phyloP scores from a whole-genome alignment of 2,888 invertebrate genomes.

The Oxytorus armatus region DNA sequence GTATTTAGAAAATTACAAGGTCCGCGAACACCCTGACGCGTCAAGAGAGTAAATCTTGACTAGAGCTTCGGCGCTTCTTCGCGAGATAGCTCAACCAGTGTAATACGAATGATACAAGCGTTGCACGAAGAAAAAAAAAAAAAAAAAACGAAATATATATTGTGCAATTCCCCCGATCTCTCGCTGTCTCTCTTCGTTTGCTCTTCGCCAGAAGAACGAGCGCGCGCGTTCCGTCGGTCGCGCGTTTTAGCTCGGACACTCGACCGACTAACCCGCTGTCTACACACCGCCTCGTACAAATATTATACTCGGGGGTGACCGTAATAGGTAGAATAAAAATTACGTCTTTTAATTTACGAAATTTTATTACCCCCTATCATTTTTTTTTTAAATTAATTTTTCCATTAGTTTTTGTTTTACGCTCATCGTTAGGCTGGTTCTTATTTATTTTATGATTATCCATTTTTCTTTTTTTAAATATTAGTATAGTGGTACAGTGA shows the following conservation, averaged over 20 bases:
- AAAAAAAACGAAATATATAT: constrained; percentile 19
- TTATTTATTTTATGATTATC: not conserved
- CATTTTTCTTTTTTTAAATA: not conserved
- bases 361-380: no score
- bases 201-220: constrained; percentile 36
- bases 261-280: constrained; percentile 59
- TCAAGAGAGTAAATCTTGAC: constrained; percentile 20
- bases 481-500: constrained; percentile 28
- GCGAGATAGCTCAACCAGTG: constrained; percentile 18
- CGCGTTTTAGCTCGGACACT: constrained; percentile 56
- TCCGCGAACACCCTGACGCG: constrained; percentile 15
- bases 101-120: constrained; percentile 6
- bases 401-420: not conserved
- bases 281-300: constrained; percentile 26
- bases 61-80: constrained; percentile 27
- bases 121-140: constrained; percentile 41
- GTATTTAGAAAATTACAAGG: not conserved
- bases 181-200: constrained; percentile 11
- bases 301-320: constrained; percentile 37
- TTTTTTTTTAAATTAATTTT: not conserved
- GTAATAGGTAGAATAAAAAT: constrained; percentile 40
- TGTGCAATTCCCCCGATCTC: constrained; percentile 49
- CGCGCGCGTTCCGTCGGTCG: constrained; percentile 32
- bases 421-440: not conserved
- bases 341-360: not conserved